Evolutionary conservation across 2,797 vertebrate genomes (phyloP).

Genomic region (Lithobates sylvaticus): DNA sequence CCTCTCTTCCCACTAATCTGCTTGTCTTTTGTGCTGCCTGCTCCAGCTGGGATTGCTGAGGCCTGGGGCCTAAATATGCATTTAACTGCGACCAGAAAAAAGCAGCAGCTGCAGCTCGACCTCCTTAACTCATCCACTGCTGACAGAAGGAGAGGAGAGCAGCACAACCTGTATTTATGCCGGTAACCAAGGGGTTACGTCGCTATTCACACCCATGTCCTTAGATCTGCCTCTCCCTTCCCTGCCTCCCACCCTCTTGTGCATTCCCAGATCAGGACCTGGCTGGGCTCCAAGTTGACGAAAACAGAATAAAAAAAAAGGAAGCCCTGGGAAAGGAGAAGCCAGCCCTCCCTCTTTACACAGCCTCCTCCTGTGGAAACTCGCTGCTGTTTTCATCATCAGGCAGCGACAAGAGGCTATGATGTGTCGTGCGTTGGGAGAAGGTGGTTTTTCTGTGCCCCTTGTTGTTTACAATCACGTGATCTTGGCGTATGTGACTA

Average conservation of each 20-base stretch:
- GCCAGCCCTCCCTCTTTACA: constrained; percentile 8
- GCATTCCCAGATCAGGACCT: constrained; percentile 56
- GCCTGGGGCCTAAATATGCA: constrained; percentile 50
- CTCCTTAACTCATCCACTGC: constrained; percentile 37
- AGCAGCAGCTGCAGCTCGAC: constrained; percentile 24
- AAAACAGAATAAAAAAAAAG: constrained; percentile 53
- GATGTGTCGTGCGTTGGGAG: constrained; percentile 54
- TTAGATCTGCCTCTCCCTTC: constrained; percentile 33
- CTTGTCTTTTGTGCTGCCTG: constrained; percentile 85
- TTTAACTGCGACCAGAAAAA: constrained; percentile 29
- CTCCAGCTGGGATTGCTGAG: constrained; percentile 76
- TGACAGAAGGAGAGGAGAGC: neutral
- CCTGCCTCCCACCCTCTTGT: constrained; percentile 28
- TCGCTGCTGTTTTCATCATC: constrained; percentile 56
- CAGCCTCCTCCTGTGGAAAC: constrained; percentile 28
- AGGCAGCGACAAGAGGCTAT: constrained; percentile 43
- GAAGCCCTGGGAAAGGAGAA: constrained; percentile 51
- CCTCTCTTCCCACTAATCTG: constrained; percentile 77
- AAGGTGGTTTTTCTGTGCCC: constrained; percentile 43
- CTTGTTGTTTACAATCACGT: constrained; percentile 32
- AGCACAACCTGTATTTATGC: neutral
- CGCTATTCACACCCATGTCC: constrained; percentile 45
- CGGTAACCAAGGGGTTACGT: constrained; percentile 41
- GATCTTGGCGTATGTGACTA: constrained; percentile 13
- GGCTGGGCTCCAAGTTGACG: constrained; percentile 52